phyloP scores from a whole-genome alignment of 1,140 invertebrate genomes.

The Sipha flava region DNA sequence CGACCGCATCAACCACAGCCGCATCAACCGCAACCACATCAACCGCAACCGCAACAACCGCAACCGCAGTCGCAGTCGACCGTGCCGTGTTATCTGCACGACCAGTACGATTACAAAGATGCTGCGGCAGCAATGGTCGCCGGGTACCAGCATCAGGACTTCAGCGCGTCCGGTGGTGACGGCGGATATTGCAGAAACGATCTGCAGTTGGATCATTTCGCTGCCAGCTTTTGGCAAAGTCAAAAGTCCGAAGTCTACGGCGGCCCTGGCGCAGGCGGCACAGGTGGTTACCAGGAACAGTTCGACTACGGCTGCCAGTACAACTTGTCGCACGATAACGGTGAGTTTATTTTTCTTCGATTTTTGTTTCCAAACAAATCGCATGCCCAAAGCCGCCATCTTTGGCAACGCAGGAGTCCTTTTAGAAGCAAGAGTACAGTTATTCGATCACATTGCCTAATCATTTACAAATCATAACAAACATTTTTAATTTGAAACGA shows the following conservation, averaged over 20 bases:
- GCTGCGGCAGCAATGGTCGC: neutral
- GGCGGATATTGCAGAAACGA: neutral
- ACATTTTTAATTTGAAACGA: no score
- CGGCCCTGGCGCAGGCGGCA: neutral
- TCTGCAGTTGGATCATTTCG: constrained; percentile 1
- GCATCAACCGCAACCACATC: neutral
- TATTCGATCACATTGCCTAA: no score
- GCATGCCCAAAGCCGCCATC: no score
- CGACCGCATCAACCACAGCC: neutral
- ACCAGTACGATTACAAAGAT: constrained; percentile 12
- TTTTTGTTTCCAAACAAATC: no score
- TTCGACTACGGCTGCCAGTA: constrained; percentile 22
- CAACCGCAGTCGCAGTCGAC: neutral
- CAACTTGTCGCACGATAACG: constrained; percentile 6
- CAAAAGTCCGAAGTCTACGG: neutral
- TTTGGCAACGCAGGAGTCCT: no score
- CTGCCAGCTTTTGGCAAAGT: neutral
- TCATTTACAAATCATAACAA: no score
- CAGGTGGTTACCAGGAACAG: constrained; percentile 6
- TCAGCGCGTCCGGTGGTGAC: neutral
- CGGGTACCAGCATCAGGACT: neutral
- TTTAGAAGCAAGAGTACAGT: no score
- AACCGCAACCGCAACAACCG: neutral
- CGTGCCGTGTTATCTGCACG: neutral
- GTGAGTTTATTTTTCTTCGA: neutral